phyloP scores from a whole-genome alignment of 64 coral and sea anemone species.

The Anthopleura sola region DNA sequence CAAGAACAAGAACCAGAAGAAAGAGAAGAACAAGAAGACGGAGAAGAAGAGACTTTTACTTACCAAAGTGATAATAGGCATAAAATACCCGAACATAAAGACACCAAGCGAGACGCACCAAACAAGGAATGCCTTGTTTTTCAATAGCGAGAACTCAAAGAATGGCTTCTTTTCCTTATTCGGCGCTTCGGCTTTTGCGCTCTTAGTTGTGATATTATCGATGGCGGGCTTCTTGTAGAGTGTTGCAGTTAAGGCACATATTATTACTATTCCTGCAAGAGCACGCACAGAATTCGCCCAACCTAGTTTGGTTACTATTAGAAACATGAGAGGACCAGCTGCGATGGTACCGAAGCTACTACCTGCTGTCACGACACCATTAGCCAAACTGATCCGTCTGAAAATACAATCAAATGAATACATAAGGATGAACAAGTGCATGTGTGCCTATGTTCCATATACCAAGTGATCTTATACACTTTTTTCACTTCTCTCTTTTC shows the following conservation, averaged over 20 bases:
- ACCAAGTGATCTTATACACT: no score
- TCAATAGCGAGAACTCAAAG: slow-evolving; percentile 77
- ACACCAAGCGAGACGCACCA: slow-evolving; percentile 73
- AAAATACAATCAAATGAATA: neutral
- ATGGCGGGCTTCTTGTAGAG: slow-evolving; percentile 51
- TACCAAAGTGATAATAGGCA: slow-evolving; percentile 89
- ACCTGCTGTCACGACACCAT: slow-evolving; percentile 85
- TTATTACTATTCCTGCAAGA: slow-evolving; percentile 52
- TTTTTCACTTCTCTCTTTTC: no score
- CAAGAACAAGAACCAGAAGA: no score
- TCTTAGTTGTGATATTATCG: neutral
- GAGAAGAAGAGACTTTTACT: no score
- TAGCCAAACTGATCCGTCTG: slow-evolving; percentile 75
- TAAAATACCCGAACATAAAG: slow-evolving; percentile 94
- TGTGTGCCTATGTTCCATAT: no score
- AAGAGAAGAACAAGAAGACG: no score
- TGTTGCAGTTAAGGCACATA: slow-evolving; percentile 50
- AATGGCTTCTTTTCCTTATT: slow-evolving; percentile 37
- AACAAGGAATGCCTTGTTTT: slow-evolving; percentile 79
- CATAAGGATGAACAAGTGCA: no score
- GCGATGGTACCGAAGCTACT: slow-evolving; percentile 84
- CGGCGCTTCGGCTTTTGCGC: neutral
- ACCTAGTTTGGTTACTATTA: slow-evolving; percentile 53
- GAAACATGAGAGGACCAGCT: slow-evolving; percentile 71
- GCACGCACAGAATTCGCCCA: slow-evolving; percentile 67